phyloP scores from a whole-genome alignment of 2,797 vertebrate genomes.

The Serranus cabrilla region DNA sequence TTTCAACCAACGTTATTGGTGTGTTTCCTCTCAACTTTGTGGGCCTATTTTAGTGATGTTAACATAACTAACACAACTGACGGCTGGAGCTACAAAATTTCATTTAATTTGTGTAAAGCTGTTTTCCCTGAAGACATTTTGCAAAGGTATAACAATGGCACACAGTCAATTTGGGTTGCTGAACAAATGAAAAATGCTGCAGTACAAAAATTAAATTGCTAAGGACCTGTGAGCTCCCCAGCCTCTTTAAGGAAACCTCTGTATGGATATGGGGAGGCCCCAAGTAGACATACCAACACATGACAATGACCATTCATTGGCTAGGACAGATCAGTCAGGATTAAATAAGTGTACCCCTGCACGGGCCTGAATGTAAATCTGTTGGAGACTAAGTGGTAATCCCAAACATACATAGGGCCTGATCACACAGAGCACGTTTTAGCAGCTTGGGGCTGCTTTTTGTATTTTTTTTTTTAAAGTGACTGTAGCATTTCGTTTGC shows the following conservation, averaged over 20 bases:
- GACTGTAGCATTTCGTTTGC: no score
- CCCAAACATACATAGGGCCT: conserved; percentile 18
- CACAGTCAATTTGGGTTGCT: background rate
- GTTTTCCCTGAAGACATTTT: background rate
- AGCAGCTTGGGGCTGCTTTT: no score
- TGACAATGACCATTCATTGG: conserved; percentile 70
- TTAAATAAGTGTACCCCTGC: conserved; percentile 74
- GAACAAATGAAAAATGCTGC: background rate
- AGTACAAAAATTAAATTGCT: background rate
- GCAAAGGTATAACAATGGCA: background rate
- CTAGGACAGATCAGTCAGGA: conserved; percentile 79
- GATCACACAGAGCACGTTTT: no score
- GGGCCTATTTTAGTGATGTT: background rate
- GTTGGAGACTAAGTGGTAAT: conserved; percentile 80
- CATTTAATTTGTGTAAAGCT: no score
- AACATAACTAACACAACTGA: no score
- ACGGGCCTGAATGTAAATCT: conserved; percentile 70
- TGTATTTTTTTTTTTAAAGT: no score
- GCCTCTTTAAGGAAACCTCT: conserved; percentile 28
- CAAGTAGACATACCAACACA: conserved; percentile 6
- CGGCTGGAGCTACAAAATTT: no score
- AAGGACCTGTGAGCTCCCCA: conserved; percentile 22
- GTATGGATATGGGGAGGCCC: conserved; percentile 68
- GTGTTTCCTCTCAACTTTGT: background rate
- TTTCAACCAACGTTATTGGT: background rate